Conservation (phyloP, 2,888 invertebrate genomes). For the Nudaria mundana region DNA sequence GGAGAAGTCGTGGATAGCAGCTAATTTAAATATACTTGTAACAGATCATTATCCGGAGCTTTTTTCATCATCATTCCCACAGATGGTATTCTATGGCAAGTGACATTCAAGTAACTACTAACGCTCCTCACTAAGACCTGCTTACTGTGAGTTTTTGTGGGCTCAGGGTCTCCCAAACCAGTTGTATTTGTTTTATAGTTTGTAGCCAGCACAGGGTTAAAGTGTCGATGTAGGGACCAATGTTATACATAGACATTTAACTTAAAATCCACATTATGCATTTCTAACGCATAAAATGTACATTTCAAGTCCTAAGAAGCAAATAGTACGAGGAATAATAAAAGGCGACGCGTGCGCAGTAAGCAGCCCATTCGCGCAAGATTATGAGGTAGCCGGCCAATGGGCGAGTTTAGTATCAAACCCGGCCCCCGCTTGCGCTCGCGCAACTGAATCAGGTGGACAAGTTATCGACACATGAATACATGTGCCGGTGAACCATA, state of each 20-base stretch:
- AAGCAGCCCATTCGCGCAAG: conserved; percentile 49
- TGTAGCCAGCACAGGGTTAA: no score
- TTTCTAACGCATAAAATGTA: conserved; percentile 19
- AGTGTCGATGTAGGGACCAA: no score
- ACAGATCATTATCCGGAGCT: no score
- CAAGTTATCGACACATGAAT: conserved; percentile 47
- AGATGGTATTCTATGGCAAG: no score
- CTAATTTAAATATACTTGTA: no score
- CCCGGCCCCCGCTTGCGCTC: conserved; percentile 18
- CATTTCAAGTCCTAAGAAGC: conserved; percentile 28
- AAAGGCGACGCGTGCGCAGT: conserved; percentile 47
- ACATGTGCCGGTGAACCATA: conserved; percentile 47
- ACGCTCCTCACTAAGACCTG: no score
- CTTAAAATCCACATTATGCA: conserved; percentile 11
- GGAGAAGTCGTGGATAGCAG: no score
- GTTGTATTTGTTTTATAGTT: no score
- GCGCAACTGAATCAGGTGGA: conserved; percentile 45
- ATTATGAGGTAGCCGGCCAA: conserved; percentile 48
- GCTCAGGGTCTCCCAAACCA: no score
- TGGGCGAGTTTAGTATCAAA: conserved; percentile 21
- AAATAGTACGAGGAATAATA: conserved; percentile 33
- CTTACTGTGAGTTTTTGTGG: no score
- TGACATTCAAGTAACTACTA: no score
- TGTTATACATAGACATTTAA: conserved; percentile 18
- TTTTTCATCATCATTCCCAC: no score